Percentiles rank a stretch among this genome's conserved stretches.
Conservation (phyloP, 23 tunicate species). For the Halocynthia roretzi region DNA sequence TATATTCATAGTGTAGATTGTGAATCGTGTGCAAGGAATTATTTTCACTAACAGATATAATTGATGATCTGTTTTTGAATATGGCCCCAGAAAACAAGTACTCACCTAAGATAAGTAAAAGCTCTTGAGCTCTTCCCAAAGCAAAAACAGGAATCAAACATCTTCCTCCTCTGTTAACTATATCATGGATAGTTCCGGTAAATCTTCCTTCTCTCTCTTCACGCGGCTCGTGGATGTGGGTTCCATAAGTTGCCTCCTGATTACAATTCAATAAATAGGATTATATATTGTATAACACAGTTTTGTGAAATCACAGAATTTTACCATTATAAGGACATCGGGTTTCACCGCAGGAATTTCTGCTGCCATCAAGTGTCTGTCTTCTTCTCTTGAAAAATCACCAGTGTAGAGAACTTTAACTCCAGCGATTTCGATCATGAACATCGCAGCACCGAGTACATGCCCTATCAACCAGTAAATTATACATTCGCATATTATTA, state of each 20-base stretch:
- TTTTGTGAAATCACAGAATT: constrained; percentile 1
- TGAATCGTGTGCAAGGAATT: too few relatives aligned
- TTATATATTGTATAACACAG: not conserved
- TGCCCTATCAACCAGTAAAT: constrained; percentile 31
- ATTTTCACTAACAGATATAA: too few relatives aligned
- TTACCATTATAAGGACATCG: constrained; percentile 82
- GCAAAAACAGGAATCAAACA: constrained; percentile 98
- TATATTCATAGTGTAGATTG: too few relatives aligned
- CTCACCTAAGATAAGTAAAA: constrained; percentile 72
- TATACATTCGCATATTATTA: not conserved
- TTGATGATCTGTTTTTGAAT: too few relatives aligned
- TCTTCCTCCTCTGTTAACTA: constrained; percentile 91
- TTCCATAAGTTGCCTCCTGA: constrained; percentile 94
- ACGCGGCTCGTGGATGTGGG: constrained; percentile 91
- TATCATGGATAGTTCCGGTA: constrained; percentile 76
- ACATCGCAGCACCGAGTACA: constrained; percentile 95
- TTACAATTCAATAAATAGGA: not conserved
- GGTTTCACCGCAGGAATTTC: constrained; percentile 93
- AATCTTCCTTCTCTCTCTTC: constrained; percentile 88
- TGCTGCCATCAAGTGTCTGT: constrained; percentile 98
- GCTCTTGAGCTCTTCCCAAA: constrained; percentile 88
- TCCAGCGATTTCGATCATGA: constrained; percentile 96
- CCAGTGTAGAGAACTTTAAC: constrained; percentile 93
- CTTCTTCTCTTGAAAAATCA: constrained; percentile 94
- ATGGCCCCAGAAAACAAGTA: too few relatives aligned